phyloP scores from a whole-genome alignment of 2,888 invertebrate genomes.

The Rhamnusium bicolor region DNA sequence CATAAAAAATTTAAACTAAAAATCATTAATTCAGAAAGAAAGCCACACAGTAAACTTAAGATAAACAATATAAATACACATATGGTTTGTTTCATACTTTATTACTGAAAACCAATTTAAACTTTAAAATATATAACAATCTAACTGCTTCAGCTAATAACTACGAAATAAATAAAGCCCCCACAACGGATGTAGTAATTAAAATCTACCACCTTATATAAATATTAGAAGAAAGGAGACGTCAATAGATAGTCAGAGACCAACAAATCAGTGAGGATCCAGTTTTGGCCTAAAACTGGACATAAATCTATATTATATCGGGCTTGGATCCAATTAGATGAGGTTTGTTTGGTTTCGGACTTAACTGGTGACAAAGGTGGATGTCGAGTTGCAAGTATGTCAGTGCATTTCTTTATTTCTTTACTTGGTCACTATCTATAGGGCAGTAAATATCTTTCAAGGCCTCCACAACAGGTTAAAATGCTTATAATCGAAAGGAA shows the following conservation, averaged over 20 bases:
- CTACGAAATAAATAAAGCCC: background rate
- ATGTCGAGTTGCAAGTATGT: constrained; percentile 35
- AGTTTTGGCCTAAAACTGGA: constrained; percentile 67
- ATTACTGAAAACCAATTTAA: background rate
- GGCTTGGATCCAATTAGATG: constrained; percentile 68
- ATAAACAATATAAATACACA: too few relatives aligned
- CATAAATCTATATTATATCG: constrained; percentile 71
- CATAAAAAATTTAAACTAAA: too few relatives aligned
- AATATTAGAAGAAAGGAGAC: constrained; percentile 29
- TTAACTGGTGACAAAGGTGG: constrained; percentile 62
- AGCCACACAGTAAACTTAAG: too few relatives aligned
- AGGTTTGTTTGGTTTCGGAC: constrained; percentile 64
- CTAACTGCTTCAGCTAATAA: background rate
- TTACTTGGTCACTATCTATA: constrained; percentile 27
- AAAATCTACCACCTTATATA: constrained; percentile 30
- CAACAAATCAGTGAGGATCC: constrained; percentile 66
- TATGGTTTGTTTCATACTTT: too few relatives aligned
- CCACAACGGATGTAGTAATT: constrained; percentile 5
- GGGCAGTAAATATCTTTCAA: constrained; percentile 29
- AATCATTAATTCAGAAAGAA: too few relatives aligned
- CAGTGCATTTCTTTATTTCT: constrained; percentile 27
- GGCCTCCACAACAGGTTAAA: constrained; percentile 23
- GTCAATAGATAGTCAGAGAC: constrained; percentile 51
- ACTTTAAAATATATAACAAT: background rate
- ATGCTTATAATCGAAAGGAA: background rate